Base-by-base conservation (phyloP, 2,888 invertebrate species). In the Caenorhabditis uteleia region DNA sequence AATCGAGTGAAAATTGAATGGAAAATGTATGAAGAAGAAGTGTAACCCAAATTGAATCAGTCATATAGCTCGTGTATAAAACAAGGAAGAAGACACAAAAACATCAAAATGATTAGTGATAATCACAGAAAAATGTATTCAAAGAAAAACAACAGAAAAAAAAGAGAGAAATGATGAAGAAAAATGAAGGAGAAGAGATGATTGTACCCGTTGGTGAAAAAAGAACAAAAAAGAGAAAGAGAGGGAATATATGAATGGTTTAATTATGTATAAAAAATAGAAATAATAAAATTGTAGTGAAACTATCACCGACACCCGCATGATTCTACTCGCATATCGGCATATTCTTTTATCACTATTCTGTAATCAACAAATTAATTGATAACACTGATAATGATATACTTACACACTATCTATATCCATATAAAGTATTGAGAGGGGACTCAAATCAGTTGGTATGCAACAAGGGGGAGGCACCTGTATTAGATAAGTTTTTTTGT, bases 391-490 rank as follows among this genome's bases (percentile, higher is more conserved):
- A 18, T 3, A 4, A 8, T 1, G 14, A 23, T 5, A 3, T 21
- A 51, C 62, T 33, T 31, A 72, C 73, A 65, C 62, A 55, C 74
- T 70, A 59, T 77, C 74, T 27, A 71, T 53, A 87, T 97, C 94
- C 84, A 93, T 88, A 87, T 95, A 98, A 75, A 98, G 89, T 91
- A 98, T 93, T 66, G 95, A 92, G 82, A 97, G 93, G 73, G 92
- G 89, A 77, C 91, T 91, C 68, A 95, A 89, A 84, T 92, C 90
- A 66, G 94, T 95, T 42, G 97, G 95, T 59, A 97, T 93, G 86
- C 98, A 98, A 86, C 95, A 97, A 70, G 95, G 91, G 85, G 91
- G 91, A 46, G 97, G 95, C 84, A 94, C 95, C 72, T 89, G 88
- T 77, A 62, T 21, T 18, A n/a, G n/a, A n/a, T n/a, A 33, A 21